phyloP scores from a whole-genome alignment of 2,888 invertebrate species.

The Criorhina ranunculi region DNA sequence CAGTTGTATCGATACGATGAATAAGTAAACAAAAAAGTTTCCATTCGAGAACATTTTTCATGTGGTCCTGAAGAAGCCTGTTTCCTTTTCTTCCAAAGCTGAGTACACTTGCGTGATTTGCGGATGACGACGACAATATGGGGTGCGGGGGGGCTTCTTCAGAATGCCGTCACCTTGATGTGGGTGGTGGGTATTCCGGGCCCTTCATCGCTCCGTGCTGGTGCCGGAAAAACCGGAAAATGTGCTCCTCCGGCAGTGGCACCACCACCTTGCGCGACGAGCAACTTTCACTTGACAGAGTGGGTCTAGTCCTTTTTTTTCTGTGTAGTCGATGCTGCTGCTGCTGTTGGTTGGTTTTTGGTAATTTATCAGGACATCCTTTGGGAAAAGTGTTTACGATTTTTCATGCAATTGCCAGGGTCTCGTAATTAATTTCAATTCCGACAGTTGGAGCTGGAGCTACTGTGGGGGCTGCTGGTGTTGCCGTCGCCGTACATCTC shows the following conservation, averaged over 20 bases:
- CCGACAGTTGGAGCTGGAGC: slow-evolving; percentile 59
- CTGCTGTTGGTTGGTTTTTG: slow-evolving; percentile 40
- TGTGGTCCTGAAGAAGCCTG: slow-evolving; percentile 67
- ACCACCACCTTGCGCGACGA: slow-evolving; percentile 38
- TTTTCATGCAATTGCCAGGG: slow-evolving; percentile 69
- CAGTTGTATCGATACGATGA: slow-evolving; percentile 77
- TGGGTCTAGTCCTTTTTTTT: slow-evolving; percentile 48
- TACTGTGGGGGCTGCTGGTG: slow-evolving; percentile 31
- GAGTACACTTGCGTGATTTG: slow-evolving; percentile 6
- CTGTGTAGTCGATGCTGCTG: slow-evolving; percentile 16
- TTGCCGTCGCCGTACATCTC: slow-evolving; percentile 58
- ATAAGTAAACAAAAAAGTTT: slow-evolving; percentile 78
- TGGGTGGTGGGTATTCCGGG: slow-evolving; percentile 68
- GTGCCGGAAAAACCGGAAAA: slow-evolving; percentile 40
- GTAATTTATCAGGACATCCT: slow-evolving; percentile 76
- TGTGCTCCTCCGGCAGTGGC: slow-evolving; percentile 46
- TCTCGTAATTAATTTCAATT: slow-evolving; percentile 73
- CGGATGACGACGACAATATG: no score
- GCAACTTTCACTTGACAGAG: slow-evolving; percentile 28
- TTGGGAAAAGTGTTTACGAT: slow-evolving; percentile 51
- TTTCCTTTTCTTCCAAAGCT: slow-evolving; percentile 22
- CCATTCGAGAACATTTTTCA: slow-evolving; percentile 79
- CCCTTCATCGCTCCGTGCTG: slow-evolving; percentile 65
- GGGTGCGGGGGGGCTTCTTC: slow-evolving; percentile 50
- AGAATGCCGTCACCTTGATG: slow-evolving; percentile 74